Conservation (phyloP, 1,140 invertebrate species). For the Cydia strobilella region DNA sequence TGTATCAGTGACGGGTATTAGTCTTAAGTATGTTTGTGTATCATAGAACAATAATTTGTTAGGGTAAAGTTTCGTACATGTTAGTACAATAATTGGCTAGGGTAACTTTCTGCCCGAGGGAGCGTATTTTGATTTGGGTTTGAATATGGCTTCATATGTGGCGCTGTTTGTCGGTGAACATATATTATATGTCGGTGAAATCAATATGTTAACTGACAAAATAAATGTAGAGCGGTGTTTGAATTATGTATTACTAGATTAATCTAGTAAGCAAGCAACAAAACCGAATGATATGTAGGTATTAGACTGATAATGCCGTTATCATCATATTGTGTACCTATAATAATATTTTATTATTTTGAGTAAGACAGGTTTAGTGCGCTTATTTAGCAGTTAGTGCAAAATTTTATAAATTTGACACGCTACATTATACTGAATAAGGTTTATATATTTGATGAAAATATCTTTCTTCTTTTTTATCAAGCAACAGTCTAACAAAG, state of each 20-base stretch:
- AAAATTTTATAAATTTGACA: too few relatives aligned
- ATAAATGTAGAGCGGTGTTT: neutral
- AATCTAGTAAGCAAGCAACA: too few relatives aligned
- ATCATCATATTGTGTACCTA: too few relatives aligned
- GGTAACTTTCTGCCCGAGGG: constrained; percentile 1
- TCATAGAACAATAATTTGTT: constrained; percentile 21
- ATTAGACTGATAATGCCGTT: too few relatives aligned
- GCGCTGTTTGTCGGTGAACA: too few relatives aligned
- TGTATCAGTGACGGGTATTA: constrained; percentile 19
- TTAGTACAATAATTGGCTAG: constrained; percentile 2
- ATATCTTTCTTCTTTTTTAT: too few relatives aligned
- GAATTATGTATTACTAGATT: neutral
- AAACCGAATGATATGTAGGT: too few relatives aligned
- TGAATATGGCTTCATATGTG: neutral
- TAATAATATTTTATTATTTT: too few relatives aligned
- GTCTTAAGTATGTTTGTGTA: constrained; percentile 17
- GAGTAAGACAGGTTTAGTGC: too few relatives aligned
- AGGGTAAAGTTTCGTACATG: constrained; percentile 6
- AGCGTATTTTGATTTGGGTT: neutral
- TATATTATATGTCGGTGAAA: neutral
- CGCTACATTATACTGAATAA: too few relatives aligned
- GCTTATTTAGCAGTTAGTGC: too few relatives aligned
- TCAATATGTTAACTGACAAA: neutral
- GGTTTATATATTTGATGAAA: too few relatives aligned
- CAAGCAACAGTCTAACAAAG: neutral